Conservation (phyloP, 2,113 vertebrate genomes). For the Nycticryphes semicollaris region DNA sequence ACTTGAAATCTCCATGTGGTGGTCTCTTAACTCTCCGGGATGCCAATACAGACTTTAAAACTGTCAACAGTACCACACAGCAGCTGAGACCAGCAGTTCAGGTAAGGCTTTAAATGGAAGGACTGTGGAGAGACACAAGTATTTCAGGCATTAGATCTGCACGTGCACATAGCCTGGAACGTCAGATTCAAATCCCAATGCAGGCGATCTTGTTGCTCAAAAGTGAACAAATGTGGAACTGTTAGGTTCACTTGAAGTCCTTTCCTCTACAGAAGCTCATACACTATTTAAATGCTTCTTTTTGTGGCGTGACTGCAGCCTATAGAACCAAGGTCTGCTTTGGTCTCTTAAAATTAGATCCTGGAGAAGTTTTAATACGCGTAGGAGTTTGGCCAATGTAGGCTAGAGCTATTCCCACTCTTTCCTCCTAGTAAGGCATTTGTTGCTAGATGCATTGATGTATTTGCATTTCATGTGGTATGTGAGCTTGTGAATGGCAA, state of each 20-base stretch:
- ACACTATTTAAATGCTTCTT: background rate
- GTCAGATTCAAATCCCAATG: background rate
- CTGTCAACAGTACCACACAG: background rate
- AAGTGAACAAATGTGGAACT: background rate
- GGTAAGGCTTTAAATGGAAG: constrained; percentile 8
- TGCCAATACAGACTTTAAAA: background rate
- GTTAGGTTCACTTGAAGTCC: background rate
- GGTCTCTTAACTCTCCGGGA: background rate
- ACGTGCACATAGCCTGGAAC: background rate
- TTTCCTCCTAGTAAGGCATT: background rate
- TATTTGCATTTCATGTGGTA: background rate
- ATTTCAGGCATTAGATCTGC: background rate
- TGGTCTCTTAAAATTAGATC: background rate
- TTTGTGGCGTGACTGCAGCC: background rate
- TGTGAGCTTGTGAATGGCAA: background rate
- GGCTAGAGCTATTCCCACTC: background rate
- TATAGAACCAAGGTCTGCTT: background rate
- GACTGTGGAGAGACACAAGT: background rate
- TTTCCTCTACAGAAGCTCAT: background rate
- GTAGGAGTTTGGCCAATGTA: background rate
- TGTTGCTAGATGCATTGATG: background rate
- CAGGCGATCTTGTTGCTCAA: background rate
- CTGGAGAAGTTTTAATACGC: background rate
- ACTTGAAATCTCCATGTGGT: background rate
- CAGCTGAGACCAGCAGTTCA: background rate